Evolutionary conservation across 2,888 invertebrate species (phyloP).

Genomic region (Epirrhoe tristata): DNA sequence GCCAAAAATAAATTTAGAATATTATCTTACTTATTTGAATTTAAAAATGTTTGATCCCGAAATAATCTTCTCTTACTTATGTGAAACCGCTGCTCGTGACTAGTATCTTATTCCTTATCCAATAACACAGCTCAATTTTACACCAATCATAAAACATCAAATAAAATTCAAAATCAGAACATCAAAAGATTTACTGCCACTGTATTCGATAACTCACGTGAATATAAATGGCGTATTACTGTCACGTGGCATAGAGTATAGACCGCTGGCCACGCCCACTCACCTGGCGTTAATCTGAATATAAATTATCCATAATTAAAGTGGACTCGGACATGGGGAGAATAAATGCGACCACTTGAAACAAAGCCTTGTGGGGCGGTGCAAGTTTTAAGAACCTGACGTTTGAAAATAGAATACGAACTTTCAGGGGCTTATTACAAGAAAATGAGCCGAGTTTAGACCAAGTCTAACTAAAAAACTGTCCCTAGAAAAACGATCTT

Average conservation of each 20-base stretch:
- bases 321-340: constrained; percentile 79
- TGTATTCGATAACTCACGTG: constrained; percentile 16
- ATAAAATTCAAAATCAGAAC: constrained; percentile 15
- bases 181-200: constrained; percentile 7
- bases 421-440: too few species aligned
- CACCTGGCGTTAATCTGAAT: constrained; percentile 84
- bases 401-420: not conserved
- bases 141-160: constrained; percentile 1
- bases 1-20: too few species aligned
- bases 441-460: too few species aligned
- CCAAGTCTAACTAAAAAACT: too few species aligned
- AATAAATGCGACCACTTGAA: constrained; percentile 83
- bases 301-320: constrained; percentile 85
- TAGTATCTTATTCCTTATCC: not conserved
- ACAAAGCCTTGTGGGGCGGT: constrained; percentile 68
- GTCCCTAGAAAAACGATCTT: too few species aligned
- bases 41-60: too few species aligned
- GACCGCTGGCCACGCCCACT: constrained; percentile 47
- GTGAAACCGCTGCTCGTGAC: too few species aligned
- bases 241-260: constrained; percentile 28
- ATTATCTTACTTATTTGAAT: too few species aligned
- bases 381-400: constrained; percentile 38
- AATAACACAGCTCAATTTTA: constrained; percentile 4
- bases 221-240: constrained; percentile 26
- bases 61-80: too few species aligned